Conservation (phyloP, 1,140 invertebrate genomes). For the Anastatus disparis region DNA sequence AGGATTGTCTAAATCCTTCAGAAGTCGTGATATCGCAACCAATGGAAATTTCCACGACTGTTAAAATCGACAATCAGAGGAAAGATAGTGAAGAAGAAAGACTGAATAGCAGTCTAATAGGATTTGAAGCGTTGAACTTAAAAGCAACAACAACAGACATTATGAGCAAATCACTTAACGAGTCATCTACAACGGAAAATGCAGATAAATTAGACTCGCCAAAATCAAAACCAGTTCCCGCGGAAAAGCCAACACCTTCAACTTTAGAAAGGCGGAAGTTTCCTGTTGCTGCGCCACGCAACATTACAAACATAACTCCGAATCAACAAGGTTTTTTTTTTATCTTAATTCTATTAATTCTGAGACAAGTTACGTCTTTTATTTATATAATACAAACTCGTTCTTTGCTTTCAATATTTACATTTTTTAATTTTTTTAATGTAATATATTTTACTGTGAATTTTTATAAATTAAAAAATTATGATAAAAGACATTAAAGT, state of each 20-base stretch:
- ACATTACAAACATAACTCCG: conserved; percentile 48
- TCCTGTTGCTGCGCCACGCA: conserved; percentile 70
- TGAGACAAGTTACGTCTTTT: no score
- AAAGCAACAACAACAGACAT: conserved; percentile 14
- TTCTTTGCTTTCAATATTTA: no score
- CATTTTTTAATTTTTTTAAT: no score
- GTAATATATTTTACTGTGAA: no score
- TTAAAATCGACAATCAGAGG: conserved; percentile 26
- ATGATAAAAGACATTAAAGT: no score
- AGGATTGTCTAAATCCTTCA: conserved; percentile 7
- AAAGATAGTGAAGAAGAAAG: conserved; percentile 41
- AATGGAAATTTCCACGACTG: background rate
- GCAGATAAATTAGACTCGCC: conserved; percentile 39
- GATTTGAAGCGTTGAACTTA: conserved; percentile 46
- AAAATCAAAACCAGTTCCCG: conserved; percentile 51
- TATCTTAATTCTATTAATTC: background rate
- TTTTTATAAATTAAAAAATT: no score
- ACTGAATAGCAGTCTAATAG: conserved; percentile 41
- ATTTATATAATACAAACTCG: no score
- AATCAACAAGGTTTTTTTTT: conserved; percentile 37
- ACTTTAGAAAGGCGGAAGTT: conserved; percentile 59
- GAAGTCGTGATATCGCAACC: background rate
- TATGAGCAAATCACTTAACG: conserved; percentile 41
- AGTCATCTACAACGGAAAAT: conserved; percentile 42
- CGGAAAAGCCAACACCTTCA: conserved; percentile 56